Conservation (phyloP, 2,888 invertebrate genomes). For the Spisula solida region DNA sequence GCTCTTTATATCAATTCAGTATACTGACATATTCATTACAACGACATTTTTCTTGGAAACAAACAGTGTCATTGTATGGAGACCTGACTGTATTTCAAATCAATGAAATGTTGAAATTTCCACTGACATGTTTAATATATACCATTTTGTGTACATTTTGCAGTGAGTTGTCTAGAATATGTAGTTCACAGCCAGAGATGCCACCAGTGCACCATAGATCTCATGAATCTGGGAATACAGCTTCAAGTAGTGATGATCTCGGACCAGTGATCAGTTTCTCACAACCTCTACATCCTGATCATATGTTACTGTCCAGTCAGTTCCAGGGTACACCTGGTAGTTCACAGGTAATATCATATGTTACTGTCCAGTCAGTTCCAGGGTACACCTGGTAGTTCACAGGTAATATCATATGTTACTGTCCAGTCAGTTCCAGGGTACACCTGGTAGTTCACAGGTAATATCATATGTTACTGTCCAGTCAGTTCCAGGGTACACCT, state of each 20-base stretch:
- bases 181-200: conserved; percentile 85
- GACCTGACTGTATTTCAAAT: too few relatives aligned
- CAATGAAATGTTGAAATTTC: too few relatives aligned
- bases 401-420: conserved; percentile 92
- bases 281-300: conserved; percentile 94
- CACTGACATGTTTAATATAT: too few relatives aligned
- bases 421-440: conserved; percentile 90
- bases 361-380: conserved; percentile 91
- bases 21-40: too few relatives aligned
- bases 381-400: conserved; percentile 84
- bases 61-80: too few relatives aligned
- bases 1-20: too few relatives aligned
- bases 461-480: conserved; percentile 92
- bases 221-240: conserved; percentile 72
- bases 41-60: too few relatives aligned
- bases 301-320: conserved; percentile 93
- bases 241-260: conserved; percentile 68
- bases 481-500: conserved; percentile 89
- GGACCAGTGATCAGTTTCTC: conserved; percentile 92
- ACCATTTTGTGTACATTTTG: not conserved
- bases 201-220: conserved; percentile 59
- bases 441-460: conserved; percentile 85
- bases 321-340: conserved; percentile 84
- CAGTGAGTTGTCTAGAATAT: conserved; percentile 72
- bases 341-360: conserved; percentile 89